Base-by-base conservation (phyloP, 1,140 invertebrate species). In the Microplitis mediator region DNA sequence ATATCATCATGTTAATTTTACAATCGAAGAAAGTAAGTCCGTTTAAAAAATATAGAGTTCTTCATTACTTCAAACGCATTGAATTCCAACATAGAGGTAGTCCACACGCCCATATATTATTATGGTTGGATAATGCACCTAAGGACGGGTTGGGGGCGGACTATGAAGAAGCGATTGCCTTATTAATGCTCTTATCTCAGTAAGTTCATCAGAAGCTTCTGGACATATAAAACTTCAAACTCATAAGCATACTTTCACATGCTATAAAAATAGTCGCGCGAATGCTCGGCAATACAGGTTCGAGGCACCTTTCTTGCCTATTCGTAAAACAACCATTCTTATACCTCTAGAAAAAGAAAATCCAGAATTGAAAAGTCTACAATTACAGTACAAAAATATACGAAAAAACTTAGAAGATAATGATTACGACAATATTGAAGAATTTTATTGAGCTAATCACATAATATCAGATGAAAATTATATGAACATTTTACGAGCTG, bases 11-110 rank as follows among this genome's bases (percentile, higher is more conserved):
- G 36, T 9, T 14, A 3, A 75, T 78, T 51, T 71, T 79, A 34
- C 64, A 73, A 67, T 78, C 69, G 31, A 69, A 74, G 70, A 75
- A 69, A 75, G 51, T 36, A 31, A 76, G 74, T 74, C 76, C 77
- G 4, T 82, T 83, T 64, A 61, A 67, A 65, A 69, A 79, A 70
- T 78, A 81, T 72, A 34, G 35, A 13, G 71, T 82, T 71, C 8
- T 74, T 8, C 6, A 83, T 73, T 84, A 78, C 58, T 85, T 79
- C 61, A 78, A 73, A 76, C 56, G 80, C 51, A 77, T 81, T 74
- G 85, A 82, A 77, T 86, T 82, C 77, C 81, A 82, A 76, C 80
- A 82, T 78, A 77, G 71, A 60, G 86, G 78, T 32, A 85, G 80
- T 80, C 84, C 78, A 69, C 79, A 78, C 72, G 75, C 76, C 3